phyloP scores from a whole-genome alignment of 2,113 vertebrate species.

The Cebus imitator region DNA sequence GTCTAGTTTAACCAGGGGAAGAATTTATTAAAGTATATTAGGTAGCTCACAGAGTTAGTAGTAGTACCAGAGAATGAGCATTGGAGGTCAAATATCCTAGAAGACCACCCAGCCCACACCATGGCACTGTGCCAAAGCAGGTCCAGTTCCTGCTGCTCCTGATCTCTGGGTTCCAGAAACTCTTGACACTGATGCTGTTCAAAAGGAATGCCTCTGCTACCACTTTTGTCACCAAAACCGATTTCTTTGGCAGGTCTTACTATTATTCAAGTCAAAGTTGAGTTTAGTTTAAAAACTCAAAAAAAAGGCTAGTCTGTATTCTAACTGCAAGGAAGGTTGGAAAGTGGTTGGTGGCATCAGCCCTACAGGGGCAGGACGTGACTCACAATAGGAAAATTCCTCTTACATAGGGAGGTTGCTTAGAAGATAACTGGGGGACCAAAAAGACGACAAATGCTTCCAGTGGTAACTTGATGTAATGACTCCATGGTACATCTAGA shows the following conservation, averaged over 20 bases:
- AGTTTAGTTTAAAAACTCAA: not conserved
- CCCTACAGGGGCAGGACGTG: not conserved
- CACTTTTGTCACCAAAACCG: not conserved
- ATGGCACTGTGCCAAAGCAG: not conserved
- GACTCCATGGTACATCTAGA: not conserved
- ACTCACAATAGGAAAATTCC: not conserved
- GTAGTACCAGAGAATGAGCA: not conserved
- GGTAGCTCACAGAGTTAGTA: not conserved
- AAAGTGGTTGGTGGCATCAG: not conserved
- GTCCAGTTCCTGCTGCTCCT: not conserved
- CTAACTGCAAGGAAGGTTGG: not conserved
- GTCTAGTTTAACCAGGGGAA: not conserved
- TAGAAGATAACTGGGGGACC: not conserved
- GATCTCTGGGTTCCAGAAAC: not conserved
- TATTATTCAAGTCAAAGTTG: not conserved
- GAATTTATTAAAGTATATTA: not conserved
- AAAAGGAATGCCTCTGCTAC: not conserved
- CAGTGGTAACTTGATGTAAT: not conserved
- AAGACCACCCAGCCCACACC: too few relatives aligned
- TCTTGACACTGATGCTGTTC: not conserved
- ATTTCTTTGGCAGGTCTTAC: not conserved
- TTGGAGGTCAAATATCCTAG: not conserved
- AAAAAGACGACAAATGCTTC: not conserved
- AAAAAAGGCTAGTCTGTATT: not conserved
- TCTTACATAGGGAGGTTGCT: not conserved